These are phyloP conservation scores for Phengaris arion DNA, from an alignment of 2,888 invertebrate species.

Conservation along the genomic window DNA sequence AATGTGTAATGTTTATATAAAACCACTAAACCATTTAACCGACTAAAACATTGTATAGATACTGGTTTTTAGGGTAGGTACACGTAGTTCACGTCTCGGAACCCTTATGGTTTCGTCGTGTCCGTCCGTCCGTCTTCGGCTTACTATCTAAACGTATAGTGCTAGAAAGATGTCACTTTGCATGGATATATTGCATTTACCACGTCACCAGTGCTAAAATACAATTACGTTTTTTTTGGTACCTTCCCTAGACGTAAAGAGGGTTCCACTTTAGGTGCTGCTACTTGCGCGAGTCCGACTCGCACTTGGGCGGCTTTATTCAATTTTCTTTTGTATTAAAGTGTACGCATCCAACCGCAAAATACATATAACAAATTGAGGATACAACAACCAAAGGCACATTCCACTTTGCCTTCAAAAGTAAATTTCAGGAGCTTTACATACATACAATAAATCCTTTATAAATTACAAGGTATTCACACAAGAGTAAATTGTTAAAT, in stretches of 20 bases:
- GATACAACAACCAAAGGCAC: neutral
- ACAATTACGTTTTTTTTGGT: too few relatives aligned
- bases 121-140: too few relatives aligned
- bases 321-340: conserved; percentile 16
- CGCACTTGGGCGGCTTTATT: neutral
- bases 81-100: too few relatives aligned
- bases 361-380: conserved; percentile 1
- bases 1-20: too few relatives aligned
- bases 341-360: conserved; percentile 1
- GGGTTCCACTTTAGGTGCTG: too few relatives aligned
- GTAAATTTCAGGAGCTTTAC: neutral
- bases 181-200: too few relatives aligned
- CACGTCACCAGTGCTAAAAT: too few relatives aligned
- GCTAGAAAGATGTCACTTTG: too few relatives aligned
- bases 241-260: too few relatives aligned
- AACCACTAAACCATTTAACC: neutral
- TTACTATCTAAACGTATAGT: too few relatives aligned
- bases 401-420: neutral
- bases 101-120: too few relatives aligned
- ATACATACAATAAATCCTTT: neutral
- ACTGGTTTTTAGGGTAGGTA: neutral
- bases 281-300: too few relatives aligned
- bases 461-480: neutral
- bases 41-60: neutral
- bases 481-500: neutral